Conservation (phyloP, 2,113 vertebrate genomes). For the Dicerorhinus sumatrensis region DNA sequence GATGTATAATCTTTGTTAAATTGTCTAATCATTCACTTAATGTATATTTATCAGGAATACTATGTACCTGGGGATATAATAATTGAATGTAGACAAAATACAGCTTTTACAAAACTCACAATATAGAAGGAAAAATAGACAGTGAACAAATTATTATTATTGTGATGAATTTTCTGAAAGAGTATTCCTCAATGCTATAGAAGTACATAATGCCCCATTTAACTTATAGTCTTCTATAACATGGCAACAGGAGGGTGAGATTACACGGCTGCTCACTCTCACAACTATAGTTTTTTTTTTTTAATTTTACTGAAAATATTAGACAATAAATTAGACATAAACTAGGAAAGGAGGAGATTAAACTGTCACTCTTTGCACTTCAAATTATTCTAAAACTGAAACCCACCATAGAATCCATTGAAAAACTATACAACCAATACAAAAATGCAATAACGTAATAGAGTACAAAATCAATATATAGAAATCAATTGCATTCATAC, state of each 20-base stretch:
- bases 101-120: neutral
- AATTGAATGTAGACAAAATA: neutral
- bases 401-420: neutral
- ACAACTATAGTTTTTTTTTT: neutral
- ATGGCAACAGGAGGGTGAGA: neutral
- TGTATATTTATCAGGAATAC: neutral
- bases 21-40: neutral
- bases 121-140: neutral
- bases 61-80: neutral
- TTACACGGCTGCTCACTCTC: neutral
- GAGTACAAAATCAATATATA: neutral
- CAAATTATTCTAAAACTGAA: constrained; percentile 5
- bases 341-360: neutral
- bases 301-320: neutral
- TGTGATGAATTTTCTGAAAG: neutral
- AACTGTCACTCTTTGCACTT: neutral
- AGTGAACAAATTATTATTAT: neutral
- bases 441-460: neutral
- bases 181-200: neutral
- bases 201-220: neutral
- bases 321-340: neutral
- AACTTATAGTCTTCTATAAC: neutral
- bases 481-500: neutral
- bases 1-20: neutral
- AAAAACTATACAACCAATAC: neutral